These are phyloP conservation scores for Drosophila albomicans DNA, from an alignment of 1,140 invertebrate species.

Conservation along the genomic window DNA sequence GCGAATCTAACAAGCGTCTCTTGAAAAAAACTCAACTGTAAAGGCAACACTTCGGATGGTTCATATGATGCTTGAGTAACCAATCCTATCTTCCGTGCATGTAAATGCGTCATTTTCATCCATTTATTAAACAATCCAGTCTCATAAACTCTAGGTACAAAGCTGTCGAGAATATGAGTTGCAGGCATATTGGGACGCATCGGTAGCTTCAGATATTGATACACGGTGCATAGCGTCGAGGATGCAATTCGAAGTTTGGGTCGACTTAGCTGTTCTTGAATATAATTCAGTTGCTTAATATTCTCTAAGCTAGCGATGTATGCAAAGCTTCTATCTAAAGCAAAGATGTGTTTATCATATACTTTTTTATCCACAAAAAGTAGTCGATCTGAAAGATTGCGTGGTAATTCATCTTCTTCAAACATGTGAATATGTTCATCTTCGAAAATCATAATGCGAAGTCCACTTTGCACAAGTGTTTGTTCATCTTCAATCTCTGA, in stretches of 20 bases:
- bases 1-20: too few relatives aligned
- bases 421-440: background rate
- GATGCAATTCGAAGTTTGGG: conserved; percentile 2
- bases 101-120: background rate
- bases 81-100: background rate
- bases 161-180: background rate
- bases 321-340: conserved; percentile 26
- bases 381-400: conserved; percentile 3
- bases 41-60: background rate
- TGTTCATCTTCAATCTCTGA: conserved; percentile 25
- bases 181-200: background rate
- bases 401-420: conserved; percentile 11
- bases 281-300: background rate
- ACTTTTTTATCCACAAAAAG: background rate
- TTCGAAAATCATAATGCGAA: conserved; percentile 31
- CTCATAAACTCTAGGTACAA: background rate
- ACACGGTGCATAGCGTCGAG: background rate
- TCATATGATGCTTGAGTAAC: background rate
- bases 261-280: conserved; percentile 21
- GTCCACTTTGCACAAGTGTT: conserved; percentile 19
- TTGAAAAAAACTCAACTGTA: background rate
- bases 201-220: background rate
- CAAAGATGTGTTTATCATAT: background rate
- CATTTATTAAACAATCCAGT: conserved; percentile 1
- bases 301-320: background rate